Evolutionary conservation across 2,797 vertebrate genomes (phyloP).

Genomic region (Gymnopithys bicolor): DNA sequence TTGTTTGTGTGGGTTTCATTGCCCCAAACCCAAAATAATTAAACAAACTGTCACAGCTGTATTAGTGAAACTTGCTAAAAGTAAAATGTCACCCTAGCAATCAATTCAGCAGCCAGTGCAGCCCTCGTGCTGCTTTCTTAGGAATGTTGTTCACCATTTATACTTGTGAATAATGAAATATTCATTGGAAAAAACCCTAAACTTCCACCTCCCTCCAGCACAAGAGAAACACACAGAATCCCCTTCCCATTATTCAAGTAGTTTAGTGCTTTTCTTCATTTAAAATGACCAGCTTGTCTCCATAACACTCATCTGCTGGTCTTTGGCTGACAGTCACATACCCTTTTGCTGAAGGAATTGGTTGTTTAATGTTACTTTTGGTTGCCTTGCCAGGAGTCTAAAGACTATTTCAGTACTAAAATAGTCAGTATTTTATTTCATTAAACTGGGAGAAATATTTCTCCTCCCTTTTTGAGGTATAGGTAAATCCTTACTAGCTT

Average conservation of each 20-base stretch:
- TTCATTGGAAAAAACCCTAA: background rate
- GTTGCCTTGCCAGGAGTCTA: background rate
- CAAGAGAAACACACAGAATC: background rate
- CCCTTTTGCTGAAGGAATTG: background rate
- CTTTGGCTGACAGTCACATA: background rate
- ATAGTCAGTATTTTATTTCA: background rate
- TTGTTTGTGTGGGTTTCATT: background rate
- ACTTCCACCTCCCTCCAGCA: background rate
- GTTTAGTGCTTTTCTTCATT: background rate
- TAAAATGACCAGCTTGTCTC: background rate
- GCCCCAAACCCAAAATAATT: background rate
- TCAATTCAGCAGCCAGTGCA: background rate
- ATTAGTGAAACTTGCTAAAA: background rate
- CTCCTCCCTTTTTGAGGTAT: background rate
- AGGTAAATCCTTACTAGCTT: background rate
- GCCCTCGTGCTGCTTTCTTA: background rate
- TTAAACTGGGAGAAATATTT: background rate
- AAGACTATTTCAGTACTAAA: background rate
- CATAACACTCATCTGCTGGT: background rate
- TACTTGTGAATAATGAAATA: background rate
- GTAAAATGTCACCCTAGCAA: background rate
- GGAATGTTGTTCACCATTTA: background rate
- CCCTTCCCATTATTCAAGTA: background rate
- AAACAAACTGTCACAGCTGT: background rate
- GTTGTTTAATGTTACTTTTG: background rate